Conservation (phyloP, 2,888 invertebrate species). For the Phragmatobia fuliginosa region DNA sequence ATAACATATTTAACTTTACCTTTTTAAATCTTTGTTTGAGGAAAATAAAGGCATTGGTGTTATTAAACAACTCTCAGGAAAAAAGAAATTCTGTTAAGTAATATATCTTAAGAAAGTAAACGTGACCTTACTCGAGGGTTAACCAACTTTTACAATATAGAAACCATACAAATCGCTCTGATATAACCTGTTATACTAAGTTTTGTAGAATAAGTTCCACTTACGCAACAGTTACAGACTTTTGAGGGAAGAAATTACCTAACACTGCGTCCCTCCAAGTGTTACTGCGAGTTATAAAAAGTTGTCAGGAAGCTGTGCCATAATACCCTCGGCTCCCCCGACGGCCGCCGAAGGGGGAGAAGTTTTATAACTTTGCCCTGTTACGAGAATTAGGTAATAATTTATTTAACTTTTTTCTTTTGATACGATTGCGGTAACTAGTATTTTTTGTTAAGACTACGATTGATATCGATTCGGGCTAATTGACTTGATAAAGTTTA, state of each 20-base stretch:
- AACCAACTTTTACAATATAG: constrained; percentile 27
- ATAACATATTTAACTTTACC: neutral
- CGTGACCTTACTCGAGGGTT: constrained; percentile 24
- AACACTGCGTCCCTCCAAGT: constrained; percentile 58
- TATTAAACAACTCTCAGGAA: constrained; percentile 33
- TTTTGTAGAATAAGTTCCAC: constrained; percentile 27
- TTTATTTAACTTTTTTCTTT: constrained; percentile 61
- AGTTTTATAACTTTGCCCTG: constrained; percentile 64
- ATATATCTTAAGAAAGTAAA: constrained; percentile 7
- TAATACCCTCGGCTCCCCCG: constrained; percentile 56
- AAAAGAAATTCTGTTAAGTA: constrained; percentile 16
- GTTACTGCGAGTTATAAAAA: constrained; percentile 67
- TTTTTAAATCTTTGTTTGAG: neutral
- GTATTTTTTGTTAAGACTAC: constrained; percentile 21
- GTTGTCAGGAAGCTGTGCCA: constrained; percentile 62
- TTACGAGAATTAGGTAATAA: constrained; percentile 75
- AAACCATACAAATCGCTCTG: constrained; percentile 36
- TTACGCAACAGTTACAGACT: constrained; percentile 43
- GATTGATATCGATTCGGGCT: constrained; percentile 9
- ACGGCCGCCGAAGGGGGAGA: constrained; percentile 52
- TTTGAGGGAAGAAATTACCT: constrained; percentile 52
- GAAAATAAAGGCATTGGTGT: neutral
- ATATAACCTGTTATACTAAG: constrained; percentile 30
- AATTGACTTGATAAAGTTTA: constrained; percentile 6
- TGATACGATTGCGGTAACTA: constrained; percentile 32